Evolutionary conservation across 2,113 vertebrate genomes (phyloP), one percentile per base, ranked within the genome.

Genomic region (Epinephelus fuscoguttatus): DNA sequence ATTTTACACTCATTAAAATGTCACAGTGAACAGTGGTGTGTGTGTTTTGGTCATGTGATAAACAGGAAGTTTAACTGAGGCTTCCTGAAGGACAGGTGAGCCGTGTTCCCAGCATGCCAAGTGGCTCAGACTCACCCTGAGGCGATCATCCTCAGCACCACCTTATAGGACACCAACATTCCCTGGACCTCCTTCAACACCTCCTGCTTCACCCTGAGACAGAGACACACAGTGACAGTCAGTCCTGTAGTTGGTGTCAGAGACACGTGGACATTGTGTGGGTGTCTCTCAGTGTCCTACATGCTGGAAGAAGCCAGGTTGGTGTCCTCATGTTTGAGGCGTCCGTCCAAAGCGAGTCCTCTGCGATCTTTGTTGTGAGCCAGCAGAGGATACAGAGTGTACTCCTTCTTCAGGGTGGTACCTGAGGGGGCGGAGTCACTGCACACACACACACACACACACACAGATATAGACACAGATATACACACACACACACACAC

Each of bases 291-390:
- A 4, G 17, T n/a, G 53, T 70, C 97, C 95, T 84, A 99, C 97
- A 97, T 95, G 82, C 96, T 97, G 73, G 96, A 97, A 27, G 98
- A 99, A 67, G 98, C 98, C 68, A 99, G 93, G 88, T 98, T 98
- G 4, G 97, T 99, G 86, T 99, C 98, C 73, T 98, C 97, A 0
- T 99, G 96, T 81, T 97, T 99, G 33, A 98, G 95, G 55, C 94
- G 97, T 73, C 98, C 98, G 10, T 99, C 98, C 89, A 99, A 91
- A 2, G 97, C 98, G 4, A 99, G 91, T 82, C 98, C 98, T 68
- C 94, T 84, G 4, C 94, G 94, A 15, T 97, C 95, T 3, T 92
- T 95, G 91, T 97, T 98, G 84, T 96, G 94, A 3, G 94, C 92
- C 88, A 99, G 92, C 80, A 97, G 83, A 15, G 98, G 98, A 49